Evolutionary conservation across 2,113 vertebrate species (phyloP), one percentile per base, ranked within the genome.

Genomic region (Lipotes vexillifer): DNA sequence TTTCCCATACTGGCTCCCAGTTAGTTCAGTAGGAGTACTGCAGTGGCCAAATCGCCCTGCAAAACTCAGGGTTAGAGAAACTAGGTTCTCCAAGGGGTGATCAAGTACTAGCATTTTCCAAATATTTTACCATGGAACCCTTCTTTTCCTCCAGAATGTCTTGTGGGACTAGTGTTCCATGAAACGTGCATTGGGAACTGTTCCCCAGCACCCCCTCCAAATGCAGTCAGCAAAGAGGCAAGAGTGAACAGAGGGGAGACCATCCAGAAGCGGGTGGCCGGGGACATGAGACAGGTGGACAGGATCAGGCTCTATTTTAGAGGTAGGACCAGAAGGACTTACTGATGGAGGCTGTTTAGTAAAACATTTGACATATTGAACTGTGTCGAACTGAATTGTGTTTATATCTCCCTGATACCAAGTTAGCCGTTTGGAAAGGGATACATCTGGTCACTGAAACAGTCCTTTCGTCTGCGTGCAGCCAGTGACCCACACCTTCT

Each of bases 21-120:
- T 12, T 3, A 3, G 46, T 68, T 83, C 31, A 57, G 0, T 14
- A 92, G 55, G 65, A 38, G n/a, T 44, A 18, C 4, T 2, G 29
- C 44, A 63, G 77, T 71, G 59, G 33, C 52, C 44, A 14, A 31
- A 63, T 49, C 31, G 20, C 44, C 68, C 83, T 13, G 61, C 63
- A 29, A 77, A 88, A 41, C 61, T 61, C 63, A 13, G 69, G 66
- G 71, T 69, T 44, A 83, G 63, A 80, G 95, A 89, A 49, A 33
- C 29, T 18, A 12, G 65, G 15, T 52, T 66, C 12, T 69, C 49
- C 11, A 49, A 33, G 44, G 41, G 49, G n/a, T 6, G 6, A 27
- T 44, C 4, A 13, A 6, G 44, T 18, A 15, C 41, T 49, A 46
- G 66, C 27, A 12, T 89, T 94, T 89, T 55, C 49, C 6, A 46